Conservation (phyloP, 2,797 vertebrate genomes). For the Psittacula derbiana region DNA sequence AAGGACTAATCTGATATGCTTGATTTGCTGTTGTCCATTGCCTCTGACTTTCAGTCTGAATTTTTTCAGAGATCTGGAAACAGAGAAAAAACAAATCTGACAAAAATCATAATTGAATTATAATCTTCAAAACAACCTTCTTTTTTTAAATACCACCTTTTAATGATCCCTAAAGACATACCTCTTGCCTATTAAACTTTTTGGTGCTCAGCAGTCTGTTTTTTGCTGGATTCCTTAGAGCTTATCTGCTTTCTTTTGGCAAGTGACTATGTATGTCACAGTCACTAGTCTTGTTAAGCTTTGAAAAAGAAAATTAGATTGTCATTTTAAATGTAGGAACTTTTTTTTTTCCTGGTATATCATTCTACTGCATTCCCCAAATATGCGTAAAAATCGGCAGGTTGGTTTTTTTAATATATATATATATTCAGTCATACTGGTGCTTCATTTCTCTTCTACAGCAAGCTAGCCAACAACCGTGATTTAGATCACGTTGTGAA, state of each 20-base stretch:
- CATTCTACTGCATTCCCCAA: background rate
- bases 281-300: background rate
- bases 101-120: background rate
- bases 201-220: background rate
- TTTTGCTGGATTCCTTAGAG: background rate
- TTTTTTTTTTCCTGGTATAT: background rate
- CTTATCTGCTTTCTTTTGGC: background rate
- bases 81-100: background rate
- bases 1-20: background rate
- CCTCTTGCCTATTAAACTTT: fast-evolving
- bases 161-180: background rate
- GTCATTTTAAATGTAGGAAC: background rate
- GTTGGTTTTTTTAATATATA: background rate
- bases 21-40: background rate
- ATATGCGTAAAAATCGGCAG: background rate
- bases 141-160: background rate
- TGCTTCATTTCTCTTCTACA: background rate
- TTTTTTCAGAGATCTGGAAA: background rate
- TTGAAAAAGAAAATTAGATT: background rate
- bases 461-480: background rate
- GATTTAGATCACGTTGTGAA: background rate
- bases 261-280: background rate
- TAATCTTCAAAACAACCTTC: background rate
- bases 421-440: background rate
- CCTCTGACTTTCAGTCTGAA: background rate